Evolutionary conservation across 2,888 invertebrate genomes (phyloP).

Genomic region (Euphydryas editha): DNA sequence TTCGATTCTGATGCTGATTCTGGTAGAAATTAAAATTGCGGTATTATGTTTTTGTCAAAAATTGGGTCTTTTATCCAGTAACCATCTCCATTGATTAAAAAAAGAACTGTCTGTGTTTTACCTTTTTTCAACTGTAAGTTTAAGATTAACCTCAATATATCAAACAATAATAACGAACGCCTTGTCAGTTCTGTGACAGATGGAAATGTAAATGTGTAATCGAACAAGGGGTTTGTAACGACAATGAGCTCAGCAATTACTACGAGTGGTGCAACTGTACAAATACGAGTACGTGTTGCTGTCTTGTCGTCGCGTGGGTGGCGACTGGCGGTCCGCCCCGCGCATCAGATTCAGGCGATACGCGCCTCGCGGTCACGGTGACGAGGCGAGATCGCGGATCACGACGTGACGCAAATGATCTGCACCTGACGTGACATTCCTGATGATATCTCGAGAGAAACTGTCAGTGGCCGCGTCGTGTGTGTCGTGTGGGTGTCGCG

Average conservation of each 20-base stretch:
- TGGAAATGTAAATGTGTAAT: neutral
- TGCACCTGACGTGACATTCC: slow-evolving; percentile 12
- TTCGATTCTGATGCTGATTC: too few relatives aligned
- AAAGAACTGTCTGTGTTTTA: too few relatives aligned
- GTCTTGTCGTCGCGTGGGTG: neutral
- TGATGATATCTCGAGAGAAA: slow-evolving; percentile 5
- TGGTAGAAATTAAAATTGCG: too few relatives aligned
- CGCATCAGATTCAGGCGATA: too few relatives aligned
- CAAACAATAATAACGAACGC: neutral
- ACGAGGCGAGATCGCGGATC: neutral
- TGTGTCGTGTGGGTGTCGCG: neutral
- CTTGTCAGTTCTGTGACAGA: too few relatives aligned
- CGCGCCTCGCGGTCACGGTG: neutral
- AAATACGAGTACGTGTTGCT: slow-evolving; percentile 1
- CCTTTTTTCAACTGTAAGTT: too few relatives aligned
- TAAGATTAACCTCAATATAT: neutral
- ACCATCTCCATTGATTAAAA: too few relatives aligned
- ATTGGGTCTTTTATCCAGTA: too few relatives aligned
- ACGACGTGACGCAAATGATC: slow-evolving; percentile 5
- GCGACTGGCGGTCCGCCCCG: slow-evolving; percentile 4
- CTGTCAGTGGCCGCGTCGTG: slow-evolving; percentile 1
- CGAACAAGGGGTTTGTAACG: neutral
- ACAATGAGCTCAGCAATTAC: neutral
- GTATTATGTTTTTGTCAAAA: too few relatives aligned
- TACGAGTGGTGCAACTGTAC: neutral